Conservation (phyloP, 2,797 vertebrate species). For the Megaceryle alcyon region DNA sequence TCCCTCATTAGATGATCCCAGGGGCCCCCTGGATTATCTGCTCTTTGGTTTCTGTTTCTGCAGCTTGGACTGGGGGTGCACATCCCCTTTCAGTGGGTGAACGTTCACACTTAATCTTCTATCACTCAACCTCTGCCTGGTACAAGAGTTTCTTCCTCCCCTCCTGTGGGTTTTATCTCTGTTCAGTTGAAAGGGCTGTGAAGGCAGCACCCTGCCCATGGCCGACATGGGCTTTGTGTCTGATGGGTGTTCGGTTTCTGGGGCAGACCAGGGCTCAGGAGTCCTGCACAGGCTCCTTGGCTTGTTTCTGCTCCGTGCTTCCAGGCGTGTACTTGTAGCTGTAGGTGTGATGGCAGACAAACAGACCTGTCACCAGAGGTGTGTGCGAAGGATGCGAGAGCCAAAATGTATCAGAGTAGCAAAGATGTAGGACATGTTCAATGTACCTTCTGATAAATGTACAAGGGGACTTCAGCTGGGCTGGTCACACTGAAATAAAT, state of each 20-base stretch:
- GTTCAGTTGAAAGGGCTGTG: neutral
- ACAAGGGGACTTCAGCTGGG: neutral
- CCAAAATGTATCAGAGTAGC: neutral
- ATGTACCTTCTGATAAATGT: neutral
- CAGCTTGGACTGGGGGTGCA: neutral
- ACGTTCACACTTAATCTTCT: rapidly evolving
- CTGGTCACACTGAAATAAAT: neutral
- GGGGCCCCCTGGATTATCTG: neutral
- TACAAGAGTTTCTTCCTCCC: rapidly evolving
- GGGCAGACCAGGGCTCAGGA: neutral
- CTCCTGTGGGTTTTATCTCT: rapidly evolving
- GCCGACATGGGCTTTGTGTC: neutral
- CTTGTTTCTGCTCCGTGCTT: neutral
- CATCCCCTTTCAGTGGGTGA: rapidly evolving
- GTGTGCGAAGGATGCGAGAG: neutral
- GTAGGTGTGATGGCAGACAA: neutral
- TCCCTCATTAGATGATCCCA: neutral
- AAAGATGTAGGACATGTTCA: rapidly evolving
- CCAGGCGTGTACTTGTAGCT: rapidly evolving
- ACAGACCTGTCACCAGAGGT: neutral
- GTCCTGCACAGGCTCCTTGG: rapidly evolving
- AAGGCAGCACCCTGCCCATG: neutral
- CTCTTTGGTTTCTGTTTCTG: neutral
- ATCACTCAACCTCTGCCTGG: neutral
- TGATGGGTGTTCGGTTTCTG: rapidly evolving